Conservation (phyloP, 2,113 vertebrate species). For the Notothenia rossii region DNA sequence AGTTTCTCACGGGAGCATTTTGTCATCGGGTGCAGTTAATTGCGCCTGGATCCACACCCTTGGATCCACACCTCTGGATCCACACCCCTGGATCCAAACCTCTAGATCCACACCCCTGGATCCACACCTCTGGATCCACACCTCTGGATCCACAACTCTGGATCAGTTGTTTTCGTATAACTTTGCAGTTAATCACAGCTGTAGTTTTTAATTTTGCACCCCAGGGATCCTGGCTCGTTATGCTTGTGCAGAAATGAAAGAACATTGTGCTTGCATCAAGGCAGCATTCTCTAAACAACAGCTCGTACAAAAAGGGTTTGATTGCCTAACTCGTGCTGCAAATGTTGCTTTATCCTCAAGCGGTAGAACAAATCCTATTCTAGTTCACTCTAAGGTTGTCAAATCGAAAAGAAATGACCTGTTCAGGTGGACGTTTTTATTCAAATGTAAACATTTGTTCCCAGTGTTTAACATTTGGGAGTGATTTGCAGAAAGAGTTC, state of each 20-base stretch:
- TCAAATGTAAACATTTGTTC: conserved; percentile 22
- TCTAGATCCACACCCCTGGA: too few species aligned
- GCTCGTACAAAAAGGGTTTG: conserved; percentile 5
- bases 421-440: background rate
- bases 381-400: conserved; percentile 10
- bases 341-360: background rate
- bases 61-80: conserved; percentile 22
- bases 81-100: background rate
- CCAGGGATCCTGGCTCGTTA: conserved; percentile 36
- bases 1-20: background rate
- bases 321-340: conserved; percentile 13
- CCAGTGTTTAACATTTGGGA: conserved; percentile 5
- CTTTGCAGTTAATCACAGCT: conserved; percentile 36
- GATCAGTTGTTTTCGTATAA: conserved; percentile 15
- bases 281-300: conserved; percentile 25
- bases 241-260: conserved; percentile 37
- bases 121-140: conserved; percentile 4
- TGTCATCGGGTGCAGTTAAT: conserved; percentile 15
- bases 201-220: conserved; percentile 54
- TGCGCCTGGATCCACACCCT: background rate
- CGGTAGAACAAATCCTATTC: background rate
- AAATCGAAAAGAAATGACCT: conserved; percentile 13
- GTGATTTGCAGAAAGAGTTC: background rate
- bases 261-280: background rate
- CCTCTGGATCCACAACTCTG: conserved; percentile 7